Conservation (phyloP, 2,888 invertebrate species). For the Hermodice carunculata region DNA sequence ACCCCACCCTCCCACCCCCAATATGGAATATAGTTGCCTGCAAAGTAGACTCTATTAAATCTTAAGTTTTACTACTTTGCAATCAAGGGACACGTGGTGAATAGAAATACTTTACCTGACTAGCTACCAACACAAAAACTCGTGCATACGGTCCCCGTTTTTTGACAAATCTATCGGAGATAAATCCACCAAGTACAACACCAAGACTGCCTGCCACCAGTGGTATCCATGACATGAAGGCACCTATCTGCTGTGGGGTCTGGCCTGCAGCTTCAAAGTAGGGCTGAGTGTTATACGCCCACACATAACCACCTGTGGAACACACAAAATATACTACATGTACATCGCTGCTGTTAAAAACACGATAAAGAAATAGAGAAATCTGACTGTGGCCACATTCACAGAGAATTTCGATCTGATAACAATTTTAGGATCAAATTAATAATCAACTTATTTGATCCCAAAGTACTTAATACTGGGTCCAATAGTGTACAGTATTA, state of each 20-base stretch:
- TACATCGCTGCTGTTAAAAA: too few species aligned
- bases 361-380: neutral
- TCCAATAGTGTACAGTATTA: too few species aligned
- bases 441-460: too few species aligned
- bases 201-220: slow-evolving; percentile 69
- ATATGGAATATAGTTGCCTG: too few species aligned
- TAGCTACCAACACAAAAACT: slow-evolving; percentile 64
- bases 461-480: too few species aligned
- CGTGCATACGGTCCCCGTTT: slow-evolving; percentile 65
- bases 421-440: neutral
- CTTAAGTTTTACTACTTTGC: too few species aligned
- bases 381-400: too few species aligned
- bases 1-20: too few species aligned
- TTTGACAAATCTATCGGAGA: slow-evolving; percentile 64
- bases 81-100: neutral
- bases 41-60: too few species aligned
- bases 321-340: neutral
- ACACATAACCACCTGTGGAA: slow-evolving; percentile 67
- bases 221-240: slow-evolving; percentile 69
- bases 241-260: slow-evolving; percentile 61
- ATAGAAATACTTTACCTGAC: slow-evolving; percentile 52
- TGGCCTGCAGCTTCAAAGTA: slow-evolving; percentile 65
- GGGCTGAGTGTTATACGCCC: slow-evolving; percentile 70
- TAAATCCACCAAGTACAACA: slow-evolving; percentile 63
- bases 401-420: too few species aligned